Evolutionary conservation across 1,140 invertebrate species (phyloP).

Genomic region (Drosophila malerkotliana): DNA sequence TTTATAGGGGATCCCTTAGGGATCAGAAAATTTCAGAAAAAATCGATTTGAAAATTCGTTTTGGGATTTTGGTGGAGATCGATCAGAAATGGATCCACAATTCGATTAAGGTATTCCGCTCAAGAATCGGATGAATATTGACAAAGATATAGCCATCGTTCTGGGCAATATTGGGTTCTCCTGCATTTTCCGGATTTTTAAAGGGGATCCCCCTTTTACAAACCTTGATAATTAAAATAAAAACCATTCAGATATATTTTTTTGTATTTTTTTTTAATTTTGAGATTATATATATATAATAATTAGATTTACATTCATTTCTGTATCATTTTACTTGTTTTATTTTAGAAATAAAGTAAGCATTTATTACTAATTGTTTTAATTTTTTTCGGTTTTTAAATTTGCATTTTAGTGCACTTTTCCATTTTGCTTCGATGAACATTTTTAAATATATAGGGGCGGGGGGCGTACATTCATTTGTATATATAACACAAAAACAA

Average conservation of each 20-base stretch:
- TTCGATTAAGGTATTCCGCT: background rate
- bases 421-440: constrained; percentile 68
- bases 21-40: too few species aligned
- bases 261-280: constrained; percentile 66
- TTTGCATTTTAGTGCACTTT: constrained; percentile 69
- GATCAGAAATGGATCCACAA: background rate
- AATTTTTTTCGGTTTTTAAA: constrained; percentile 51
- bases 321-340: constrained; percentile 80
- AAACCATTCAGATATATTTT: constrained; percentile 35
- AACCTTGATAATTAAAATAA: background rate
- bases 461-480: constrained; percentile 64
- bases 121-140: background rate
- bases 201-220: too few species aligned
- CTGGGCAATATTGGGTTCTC: background rate
- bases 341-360: constrained; percentile 83
- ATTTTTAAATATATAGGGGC: constrained; percentile 67
- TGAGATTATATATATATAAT: constrained; percentile 81
- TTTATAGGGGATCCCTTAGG: too few species aligned
- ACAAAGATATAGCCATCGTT: background rate
- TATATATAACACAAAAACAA: constrained; percentile 76
- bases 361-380: constrained; percentile 77
- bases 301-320: constrained; percentile 81
- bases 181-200: too few species aligned
- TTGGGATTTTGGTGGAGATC: background rate
- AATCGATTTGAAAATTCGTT: too few species aligned